A percentile compares a stretch with the other conserved stretches of the same genome.
Conservation (phyloP, 1,140 invertebrate genomes). For the Drosophila bipectinata region DNA sequence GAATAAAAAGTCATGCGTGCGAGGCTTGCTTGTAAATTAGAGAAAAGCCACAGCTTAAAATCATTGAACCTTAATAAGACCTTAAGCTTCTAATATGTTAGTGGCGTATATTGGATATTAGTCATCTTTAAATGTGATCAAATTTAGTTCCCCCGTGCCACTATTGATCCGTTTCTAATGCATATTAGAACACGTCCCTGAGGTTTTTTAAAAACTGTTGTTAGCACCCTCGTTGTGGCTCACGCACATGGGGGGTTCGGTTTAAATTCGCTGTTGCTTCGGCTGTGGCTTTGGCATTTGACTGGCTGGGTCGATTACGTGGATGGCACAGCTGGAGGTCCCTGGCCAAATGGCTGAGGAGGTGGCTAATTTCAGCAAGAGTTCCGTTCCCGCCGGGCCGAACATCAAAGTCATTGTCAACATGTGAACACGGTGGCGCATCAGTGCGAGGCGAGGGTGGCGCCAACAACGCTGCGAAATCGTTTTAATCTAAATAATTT, state of each 20-base stretch:
- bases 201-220: conserved; percentile 3
- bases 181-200: neutral
- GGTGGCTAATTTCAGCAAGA: conserved; percentile 31
- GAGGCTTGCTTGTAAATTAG: neutral
- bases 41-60: neutral
- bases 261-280: conserved; percentile 5
- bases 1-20: neutral
- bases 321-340: conserved; percentile 36
- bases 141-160: neutral
- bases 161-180: neutral
- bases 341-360: neutral
- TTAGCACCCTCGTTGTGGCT: conserved; percentile 9
- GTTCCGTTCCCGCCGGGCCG: conserved; percentile 21
- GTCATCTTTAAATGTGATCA: neutral
- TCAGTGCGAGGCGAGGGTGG: conserved; percentile 6
- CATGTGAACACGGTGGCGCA: conserved; percentile 3
- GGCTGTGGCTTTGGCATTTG: conserved; percentile 4
- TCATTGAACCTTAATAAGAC: neutral
- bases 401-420: conserved; percentile 42
- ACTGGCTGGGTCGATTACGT: conserved; percentile 21
- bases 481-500: conserved; percentile 74
- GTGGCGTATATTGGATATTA: neutral
- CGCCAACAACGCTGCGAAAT: conserved; percentile 4
- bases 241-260: conserved; percentile 7
- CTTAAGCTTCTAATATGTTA: no score